Base-by-base conservation (phyloP, 2,888 invertebrate species). In the Scaptodrosophila latifasciaeformis region DNA sequence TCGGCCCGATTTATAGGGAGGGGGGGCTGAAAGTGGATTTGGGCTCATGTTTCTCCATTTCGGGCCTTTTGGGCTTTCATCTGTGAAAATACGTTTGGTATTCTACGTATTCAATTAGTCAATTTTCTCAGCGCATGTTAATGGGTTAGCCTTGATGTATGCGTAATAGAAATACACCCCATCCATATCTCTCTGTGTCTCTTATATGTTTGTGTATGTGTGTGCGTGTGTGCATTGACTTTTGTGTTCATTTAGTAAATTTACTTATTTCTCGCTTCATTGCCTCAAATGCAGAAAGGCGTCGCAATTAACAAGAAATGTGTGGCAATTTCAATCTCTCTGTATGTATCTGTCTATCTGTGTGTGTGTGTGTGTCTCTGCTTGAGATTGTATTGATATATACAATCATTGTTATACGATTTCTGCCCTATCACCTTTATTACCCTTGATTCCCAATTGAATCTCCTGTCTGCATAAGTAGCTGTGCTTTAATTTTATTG, bases 71-170 rank as follows among this genome's bases (percentile, higher is more conserved):
- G 40, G 13, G 47, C 68, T 60, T 67, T 67, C 69, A 65, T 62
- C 66, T 67, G 67, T 69, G 66, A 68, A 67, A 67, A 69, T 58
- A 47, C 62, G 54, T 54, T 68, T 59, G 65, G 46, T 47, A 53
- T 65, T 50, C 51, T 59, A 37, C 51, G 54, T 51, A 69, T 69
- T 69, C 67, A 68, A 68, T 68, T 70, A 68, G 70, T 65, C 65
- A 65, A 57, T 52, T 52, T 56, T 10, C 40, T 10, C 12, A n/a
- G 37, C 37, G 13, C 17, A 37, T 37, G 15, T 37, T 17, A 37
- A 37, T 37, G 37, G 13, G 15, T 24, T 24, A 7, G 24, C 7
- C 3, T 24, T 24, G 24, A 7, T 37, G 37, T 2, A 13, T 10
- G 12, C 13, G 13, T 13, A n/a, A 9, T 31, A 9, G 4, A 34